Conservation (phyloP, 2,797 vertebrate genomes). For the Chaetodon trifasciatus region DNA sequence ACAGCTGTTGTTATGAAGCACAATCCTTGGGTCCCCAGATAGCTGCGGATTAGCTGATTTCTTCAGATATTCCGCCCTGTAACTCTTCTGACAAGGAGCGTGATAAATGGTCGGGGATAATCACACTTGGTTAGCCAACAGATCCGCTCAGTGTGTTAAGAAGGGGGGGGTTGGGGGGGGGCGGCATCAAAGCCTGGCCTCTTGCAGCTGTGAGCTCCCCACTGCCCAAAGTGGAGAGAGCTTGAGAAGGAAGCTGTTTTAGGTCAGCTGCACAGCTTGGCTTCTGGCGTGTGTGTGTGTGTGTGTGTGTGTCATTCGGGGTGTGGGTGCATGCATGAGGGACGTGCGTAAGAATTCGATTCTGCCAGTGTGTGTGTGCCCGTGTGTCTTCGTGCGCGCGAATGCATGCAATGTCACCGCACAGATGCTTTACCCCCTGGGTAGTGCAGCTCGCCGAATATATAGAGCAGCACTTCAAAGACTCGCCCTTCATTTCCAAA, state of each 20-base stretch:
- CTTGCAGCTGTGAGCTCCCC: constrained; percentile 80
- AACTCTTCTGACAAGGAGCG: constrained; percentile 80
- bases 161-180: constrained; percentile 22
- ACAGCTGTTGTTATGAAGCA: constrained; percentile 76
- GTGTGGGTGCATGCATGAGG: constrained; percentile 35
- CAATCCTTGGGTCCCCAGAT: constrained; percentile 68
- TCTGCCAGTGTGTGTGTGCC: constrained; percentile 49
- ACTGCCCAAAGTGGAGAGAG: constrained; percentile 77
- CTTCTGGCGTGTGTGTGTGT: constrained; percentile 42
- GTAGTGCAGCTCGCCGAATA: constrained; percentile 74
- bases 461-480: constrained; percentile 86
- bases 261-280: constrained; percentile 83
- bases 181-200: constrained; percentile 74
- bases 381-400: constrained; percentile 62
- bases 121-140: constrained; percentile 84
- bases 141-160: constrained; percentile 78
- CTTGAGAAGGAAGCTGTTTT: constrained; percentile 80
- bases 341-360: constrained; percentile 51
- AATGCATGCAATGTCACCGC: constrained; percentile 77
- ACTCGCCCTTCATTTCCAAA: constrained; percentile 85
- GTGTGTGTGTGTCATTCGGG: constrained; percentile 13
- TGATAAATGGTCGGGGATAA: constrained; percentile 83
- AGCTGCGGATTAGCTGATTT: constrained; percentile 79
- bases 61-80: constrained; percentile 81
- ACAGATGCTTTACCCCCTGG: constrained; percentile 77